These are phyloP conservation scores for Hippocampus zosterae DNA, from an alignment of 2,113 vertebrate species.

Conservation along the genomic window DNA sequence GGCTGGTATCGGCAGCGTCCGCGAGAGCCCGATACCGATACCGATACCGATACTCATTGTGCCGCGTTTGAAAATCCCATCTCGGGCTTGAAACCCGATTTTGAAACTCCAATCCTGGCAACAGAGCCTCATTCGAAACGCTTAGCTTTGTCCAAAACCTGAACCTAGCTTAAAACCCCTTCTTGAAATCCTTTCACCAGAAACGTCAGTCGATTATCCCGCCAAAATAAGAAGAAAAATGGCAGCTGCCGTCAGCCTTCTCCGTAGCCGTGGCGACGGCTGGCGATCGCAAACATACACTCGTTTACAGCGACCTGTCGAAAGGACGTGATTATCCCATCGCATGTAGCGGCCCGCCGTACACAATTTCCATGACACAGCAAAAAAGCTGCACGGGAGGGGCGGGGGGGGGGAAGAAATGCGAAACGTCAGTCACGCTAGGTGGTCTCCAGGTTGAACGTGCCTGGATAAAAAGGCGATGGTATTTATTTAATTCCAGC, in stretches of 20 bases:
- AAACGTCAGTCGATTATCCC: no score
- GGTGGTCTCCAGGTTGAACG: conserved; percentile 4
- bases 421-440: background rate
- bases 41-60: no score
- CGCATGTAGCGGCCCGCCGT: background rate
- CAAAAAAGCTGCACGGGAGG: background rate
- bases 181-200: no score
- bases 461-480: background rate
- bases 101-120: no score
- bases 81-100: no score
- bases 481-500: background rate
- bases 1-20: no score
- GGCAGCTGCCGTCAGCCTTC: background rate
- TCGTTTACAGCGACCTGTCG: background rate
- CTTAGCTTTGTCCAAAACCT: no score
- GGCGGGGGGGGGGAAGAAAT: background rate
- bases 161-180: no score
- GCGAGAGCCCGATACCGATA: no score
- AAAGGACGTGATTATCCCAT: background rate
- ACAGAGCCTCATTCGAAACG: no score
- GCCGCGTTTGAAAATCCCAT: no score
- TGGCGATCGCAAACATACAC: background rate
- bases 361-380: background rate
- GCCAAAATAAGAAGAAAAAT: no score
- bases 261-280: background rate